Base-by-base conservation (phyloP, 2,113 vertebrate genomes). In the Leptocoma aspasia region DNA sequence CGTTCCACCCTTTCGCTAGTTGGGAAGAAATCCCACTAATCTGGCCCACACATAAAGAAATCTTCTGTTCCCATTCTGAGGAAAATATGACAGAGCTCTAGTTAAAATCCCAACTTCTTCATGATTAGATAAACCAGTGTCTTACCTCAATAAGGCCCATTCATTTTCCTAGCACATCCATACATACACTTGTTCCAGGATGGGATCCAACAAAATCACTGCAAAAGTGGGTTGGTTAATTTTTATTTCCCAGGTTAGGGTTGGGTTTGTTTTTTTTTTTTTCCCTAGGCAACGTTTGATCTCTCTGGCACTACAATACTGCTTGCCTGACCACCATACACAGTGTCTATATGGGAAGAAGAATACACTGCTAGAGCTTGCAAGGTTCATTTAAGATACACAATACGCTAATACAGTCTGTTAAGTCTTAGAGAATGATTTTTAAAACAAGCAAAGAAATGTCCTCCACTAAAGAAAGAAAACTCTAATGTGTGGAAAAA, bases 361-460 rank as follows among this genome's bases (percentile, higher is more conserved):
- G 72, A 89, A 83, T 39, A 86, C 33, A 26, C 80, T 47, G 19
- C 59, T 83, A 93, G 57, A 7, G 13, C 41, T 64, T 71, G 49
- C 64, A 89, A 89, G 64, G 72, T 54, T 92, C 94, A 78, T 82
- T 95, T 54, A 92, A 94, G 82, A 73, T 37, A 66, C 4, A 91
- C 56, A 88, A 75, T 83, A 78, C 19, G 0, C 56, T 86, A 53
- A 28, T 86, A 52, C 39, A 88, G 39, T 73, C 71, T 73, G 64
- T 64, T 96, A 86, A 77, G 76, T 92, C 79, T 81, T 53, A 71
- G 52, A 90, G 78, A 83, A 79, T 42, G 17, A 77, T 94, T 95
- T 92, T 95, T 94, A 47, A 72, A 91, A 92, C 1, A 2, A 54
- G 63, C 52, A 83, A 82, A 85, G 47, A 95, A 83, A 92, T 66